phyloP scores from a whole-genome alignment of 2,797 vertebrate genomes.

The Muraenolepis orangiensis region DNA sequence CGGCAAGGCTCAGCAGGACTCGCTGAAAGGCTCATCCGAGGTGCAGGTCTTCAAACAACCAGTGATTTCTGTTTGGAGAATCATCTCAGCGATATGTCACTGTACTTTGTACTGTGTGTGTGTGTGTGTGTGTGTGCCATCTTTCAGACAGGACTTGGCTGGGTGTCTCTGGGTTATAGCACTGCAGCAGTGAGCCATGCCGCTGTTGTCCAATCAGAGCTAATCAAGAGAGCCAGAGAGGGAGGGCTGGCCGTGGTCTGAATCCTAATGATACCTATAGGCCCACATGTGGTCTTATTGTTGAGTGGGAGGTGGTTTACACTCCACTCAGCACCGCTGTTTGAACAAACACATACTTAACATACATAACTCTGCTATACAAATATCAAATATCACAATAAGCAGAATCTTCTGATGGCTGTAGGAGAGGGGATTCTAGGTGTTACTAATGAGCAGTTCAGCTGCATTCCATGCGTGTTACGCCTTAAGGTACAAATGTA shows the following conservation, averaged over 20 bases:
- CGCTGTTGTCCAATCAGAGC: not conserved
- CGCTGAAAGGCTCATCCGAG: conserved; percentile 8
- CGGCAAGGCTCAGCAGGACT: conserved; percentile 34
- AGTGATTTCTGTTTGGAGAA: not conserved
- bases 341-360: not conserved
- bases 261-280: not conserved
- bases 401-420: not conserved
- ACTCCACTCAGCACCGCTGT: not conserved
- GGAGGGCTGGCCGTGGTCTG: not conserved
- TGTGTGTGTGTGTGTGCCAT: not conserved
- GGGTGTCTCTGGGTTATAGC: not conserved
- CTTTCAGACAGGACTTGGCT: not conserved
- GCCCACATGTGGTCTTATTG: not conserved
- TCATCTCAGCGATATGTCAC: not conserved
- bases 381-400: too few species aligned
- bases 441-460: not conserved
- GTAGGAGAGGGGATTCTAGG: not conserved
- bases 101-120: not conserved
- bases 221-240: not conserved
- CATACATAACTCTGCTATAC: not conserved
- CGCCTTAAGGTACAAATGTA: not conserved
- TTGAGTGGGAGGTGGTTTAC: not conserved
- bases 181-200: not conserved
- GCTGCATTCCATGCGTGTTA: conserved; percentile 1
- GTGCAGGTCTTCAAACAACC: not conserved